phyloP scores from a whole-genome alignment of 2,797 vertebrate species.

The Tiaroga cobitis region DNA sequence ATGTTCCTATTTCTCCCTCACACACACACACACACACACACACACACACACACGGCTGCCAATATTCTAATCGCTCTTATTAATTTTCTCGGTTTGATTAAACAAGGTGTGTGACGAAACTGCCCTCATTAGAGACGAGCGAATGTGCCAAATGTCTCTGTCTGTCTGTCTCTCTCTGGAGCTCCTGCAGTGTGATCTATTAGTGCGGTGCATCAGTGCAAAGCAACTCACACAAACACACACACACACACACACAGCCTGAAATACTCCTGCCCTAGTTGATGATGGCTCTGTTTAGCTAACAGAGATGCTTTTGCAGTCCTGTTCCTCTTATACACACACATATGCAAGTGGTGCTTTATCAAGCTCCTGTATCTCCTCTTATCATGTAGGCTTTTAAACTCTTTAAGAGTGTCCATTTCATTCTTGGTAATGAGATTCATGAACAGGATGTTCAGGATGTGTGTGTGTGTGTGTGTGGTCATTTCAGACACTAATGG shows the following conservation, averaged over 20 bases:
- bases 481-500: not conserved
- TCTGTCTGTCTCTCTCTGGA: constrained; percentile 19
- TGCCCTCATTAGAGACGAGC: constrained; percentile 38
- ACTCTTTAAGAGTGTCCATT: constrained; percentile 8
- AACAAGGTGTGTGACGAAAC: constrained; percentile 45
- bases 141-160: constrained; percentile 25
- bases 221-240: not conserved
- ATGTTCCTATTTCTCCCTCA: constrained; percentile 5
- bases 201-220: constrained; percentile 11
- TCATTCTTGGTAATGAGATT: constrained; percentile 11
- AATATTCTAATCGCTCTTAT: constrained; percentile 43
- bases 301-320: not conserved
- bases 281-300: constrained; percentile 1
- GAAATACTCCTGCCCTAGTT: not conserved
- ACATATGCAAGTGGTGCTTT: not conserved
- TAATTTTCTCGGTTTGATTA: constrained; percentile 46
- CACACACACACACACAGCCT: not conserved
- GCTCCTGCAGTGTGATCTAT: constrained; percentile 42
- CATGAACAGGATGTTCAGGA: constrained; percentile 1
- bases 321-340: not conserved
- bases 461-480: constrained; percentile 10
- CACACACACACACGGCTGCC: constrained; percentile 2
- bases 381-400: constrained; percentile 4
- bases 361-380: not conserved
- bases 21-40: not conserved